Base-by-base conservation (phyloP, 2,888 invertebrate genomes). In the Drosophila eohydei region DNA sequence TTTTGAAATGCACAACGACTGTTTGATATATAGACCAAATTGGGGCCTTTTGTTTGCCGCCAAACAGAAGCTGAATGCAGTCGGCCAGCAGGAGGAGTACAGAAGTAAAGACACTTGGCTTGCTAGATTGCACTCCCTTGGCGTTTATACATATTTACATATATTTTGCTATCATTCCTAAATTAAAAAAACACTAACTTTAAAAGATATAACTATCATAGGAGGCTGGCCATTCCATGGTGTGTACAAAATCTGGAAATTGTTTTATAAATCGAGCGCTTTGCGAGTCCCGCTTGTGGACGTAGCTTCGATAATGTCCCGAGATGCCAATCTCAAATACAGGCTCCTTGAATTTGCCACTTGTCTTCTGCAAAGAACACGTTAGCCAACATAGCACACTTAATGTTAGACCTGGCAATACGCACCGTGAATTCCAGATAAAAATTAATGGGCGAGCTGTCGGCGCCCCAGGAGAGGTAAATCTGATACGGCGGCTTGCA, bases 161-260 rank as follows among this genome's bases (percentile, higher is more conserved):
- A 16, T 56, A 56, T 48, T 57, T 43, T 26, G 28, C 36, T 43
- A 43, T n/a, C 55, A 56, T 28, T 50, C 30, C 48, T 40, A 46
- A 44, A 40, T 44, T 51, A 26, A 26, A 34, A 34, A 30, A 16
- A 16, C 16, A 30, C 28, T 21, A 51, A 41, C 28, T 32, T 70
- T 91, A 91, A 78, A 83, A 91, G 51, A 92, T 74, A 68, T 88
- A 90, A 14, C 91, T 88, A 72, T 93, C 92, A 77, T 94, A 94
- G 36, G 92, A 92, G 43, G 93, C 93, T 26, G 94, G 92, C 93
- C 94, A 94, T 57, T 94, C 92, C 78, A 93, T 93, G 14, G 93
- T 91, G 87, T 93, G 93, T 1, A 94, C 92, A 93, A 94, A 95
- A 32, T 93, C 85, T 1, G 94, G 95, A 78, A 94, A 93, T 75